A percentile compares a stretch with the other conserved stretches of the same genome.
phyloP scores from a whole-genome alignment of 2,797 vertebrate species.

The Lagorchestes hirsutus region DNA sequence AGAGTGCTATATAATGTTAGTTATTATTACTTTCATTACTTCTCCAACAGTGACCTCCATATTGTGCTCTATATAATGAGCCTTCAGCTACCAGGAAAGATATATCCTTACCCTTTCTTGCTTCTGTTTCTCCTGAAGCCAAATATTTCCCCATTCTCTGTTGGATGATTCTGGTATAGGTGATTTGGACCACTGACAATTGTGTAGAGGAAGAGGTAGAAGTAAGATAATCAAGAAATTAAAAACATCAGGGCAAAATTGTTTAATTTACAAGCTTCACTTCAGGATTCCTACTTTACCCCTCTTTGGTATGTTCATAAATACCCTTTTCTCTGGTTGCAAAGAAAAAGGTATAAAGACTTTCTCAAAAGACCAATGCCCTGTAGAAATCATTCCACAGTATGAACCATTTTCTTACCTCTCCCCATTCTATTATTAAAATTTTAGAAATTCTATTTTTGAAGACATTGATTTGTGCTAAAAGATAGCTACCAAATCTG shows the following conservation, averaged over 20 bases:
- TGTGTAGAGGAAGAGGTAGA: background rate
- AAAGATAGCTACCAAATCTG: background rate
- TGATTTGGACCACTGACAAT: background rate
- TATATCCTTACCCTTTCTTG: background rate
- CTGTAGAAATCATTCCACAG: background rate
- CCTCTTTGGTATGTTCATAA: slow-evolving; percentile 62
- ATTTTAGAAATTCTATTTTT: background rate
- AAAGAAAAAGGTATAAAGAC: background rate
- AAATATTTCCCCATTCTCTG: background rate
- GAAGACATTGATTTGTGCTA: background rate
- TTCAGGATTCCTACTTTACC: slow-evolving; percentile 39
- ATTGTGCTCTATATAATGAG: background rate
- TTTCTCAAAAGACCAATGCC: background rate
- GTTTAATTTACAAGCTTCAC: slow-evolving; percentile 5
- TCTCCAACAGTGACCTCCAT: background rate
- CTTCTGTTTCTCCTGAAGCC: background rate
- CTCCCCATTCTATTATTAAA: background rate
- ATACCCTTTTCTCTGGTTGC: slow-evolving; percentile 48
- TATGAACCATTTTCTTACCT: background rate
- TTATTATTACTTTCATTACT: background rate
- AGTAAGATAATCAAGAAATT: background rate
- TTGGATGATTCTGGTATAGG: background rate
- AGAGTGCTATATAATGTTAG: background rate
- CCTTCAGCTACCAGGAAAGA: background rate
- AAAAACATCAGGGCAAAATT: background rate